Base-by-base conservation (phyloP, 1,140 invertebrate genomes). In the Ceratitis capitata region DNA sequence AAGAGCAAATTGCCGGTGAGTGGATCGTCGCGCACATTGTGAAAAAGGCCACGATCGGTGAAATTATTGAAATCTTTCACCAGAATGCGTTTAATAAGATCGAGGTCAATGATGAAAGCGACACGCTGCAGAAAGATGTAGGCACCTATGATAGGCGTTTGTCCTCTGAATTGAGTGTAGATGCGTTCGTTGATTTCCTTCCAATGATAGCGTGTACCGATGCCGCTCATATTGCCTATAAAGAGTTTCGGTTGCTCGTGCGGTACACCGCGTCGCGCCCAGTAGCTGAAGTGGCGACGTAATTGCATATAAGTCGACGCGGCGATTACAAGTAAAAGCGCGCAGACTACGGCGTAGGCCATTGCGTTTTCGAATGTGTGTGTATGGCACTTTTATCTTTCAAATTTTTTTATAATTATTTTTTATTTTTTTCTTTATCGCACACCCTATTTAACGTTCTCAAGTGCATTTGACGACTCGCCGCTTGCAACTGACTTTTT, bases 61-160 rank as follows among this genome's bases (percentile, higher is more conserved):
- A 95, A 95, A 87, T 92, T 89, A 14, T 92, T 88, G 87, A 95
- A 95, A 87, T 95, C 94, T 42, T 92, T 93, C 10, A 93, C 88
- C 45, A 95, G 88, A 61, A 95, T 92, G 29, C 91, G 88, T 82
- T 92, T 92, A 3, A 93, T 89, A n/a, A 94, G 86, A 47, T 92
- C 88, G 23, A 89, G 32, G 42, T 91, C 90, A 61, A 88, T 87
- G 0, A 92, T 84, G n/a, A 90, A 88, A 1, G 88, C 42, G 0
- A 88, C 88, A n/a, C 87, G 88, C 29, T 42, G 87, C 0, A 91
- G 0, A 64, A 90, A 89, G 0, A 87, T 88, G 14, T 88, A 92
- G 45, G 87, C 88, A 23, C 90, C 87, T 16, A 88, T 69, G 69
- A 91, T 39, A 78, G 88, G 78, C 84, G 87, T 16, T 4, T 47